These are phyloP conservation scores for Daktulosphaira vitifoliae DNA, from an alignment of 1,140 invertebrate species.

Conservation along the genomic window DNA sequence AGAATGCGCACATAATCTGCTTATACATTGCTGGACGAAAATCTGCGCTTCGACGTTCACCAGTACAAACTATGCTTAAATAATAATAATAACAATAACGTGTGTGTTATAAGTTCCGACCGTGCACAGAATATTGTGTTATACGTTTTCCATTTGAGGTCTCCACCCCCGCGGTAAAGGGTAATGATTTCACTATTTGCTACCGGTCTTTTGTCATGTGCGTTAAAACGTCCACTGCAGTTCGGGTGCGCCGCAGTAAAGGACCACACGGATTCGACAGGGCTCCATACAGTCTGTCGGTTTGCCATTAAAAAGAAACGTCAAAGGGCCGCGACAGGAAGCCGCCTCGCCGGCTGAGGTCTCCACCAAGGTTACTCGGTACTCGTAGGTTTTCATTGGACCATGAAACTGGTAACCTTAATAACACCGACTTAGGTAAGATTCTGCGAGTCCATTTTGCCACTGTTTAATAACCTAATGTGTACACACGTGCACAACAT, in stretches of 20 bases:
- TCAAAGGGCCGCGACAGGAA: slow-evolving; percentile 28
- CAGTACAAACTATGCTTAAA: neutral
- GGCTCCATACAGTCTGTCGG: slow-evolving; percentile 20
- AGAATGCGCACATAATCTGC: slow-evolving; percentile 19
- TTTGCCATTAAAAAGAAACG: neutral
- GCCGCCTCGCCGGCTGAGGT: neutral
- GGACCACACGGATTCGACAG: slow-evolving; percentile 12
- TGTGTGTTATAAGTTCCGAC: neutral
- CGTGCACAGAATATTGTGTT: neutral
- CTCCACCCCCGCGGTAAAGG: too few relatives aligned
- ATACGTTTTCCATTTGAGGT: neutral
- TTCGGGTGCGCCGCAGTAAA: too few relatives aligned
- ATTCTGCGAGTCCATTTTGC: too few relatives aligned
- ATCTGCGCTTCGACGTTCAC: neutral
- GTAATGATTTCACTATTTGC: too few relatives aligned
- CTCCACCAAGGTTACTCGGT: too few relatives aligned
- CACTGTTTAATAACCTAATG: too few relatives aligned
- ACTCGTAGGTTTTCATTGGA: slow-evolving; percentile 8
- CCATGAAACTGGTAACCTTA: slow-evolving; percentile 14
- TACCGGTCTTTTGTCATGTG: neutral
- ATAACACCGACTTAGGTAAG: too few relatives aligned
- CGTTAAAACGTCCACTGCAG: neutral
- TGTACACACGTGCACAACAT: too few relatives aligned
- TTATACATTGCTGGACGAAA: too few relatives aligned
- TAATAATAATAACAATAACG: neutral